Base-by-base conservation (phyloP, 1,140 invertebrate species). In the Tribolium madens region DNA sequence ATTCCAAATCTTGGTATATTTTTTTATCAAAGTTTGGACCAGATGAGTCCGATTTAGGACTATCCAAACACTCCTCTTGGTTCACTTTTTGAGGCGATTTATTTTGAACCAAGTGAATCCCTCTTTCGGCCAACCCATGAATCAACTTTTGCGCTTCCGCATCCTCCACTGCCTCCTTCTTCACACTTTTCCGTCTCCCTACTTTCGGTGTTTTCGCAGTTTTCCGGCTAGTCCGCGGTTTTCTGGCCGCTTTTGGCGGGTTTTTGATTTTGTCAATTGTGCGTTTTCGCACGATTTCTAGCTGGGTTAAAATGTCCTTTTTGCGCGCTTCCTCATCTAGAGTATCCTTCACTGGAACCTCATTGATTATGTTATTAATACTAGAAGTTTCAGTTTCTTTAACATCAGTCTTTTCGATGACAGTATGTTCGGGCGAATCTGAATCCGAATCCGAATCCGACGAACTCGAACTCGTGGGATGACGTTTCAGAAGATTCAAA, bases 401-500 rank as follows among this genome's bases (percentile, higher is more conserved):
- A 26, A 26, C 48, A 42, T 77, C 36, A 48, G 42, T 9, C 36
- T 53, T 46, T 68, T 75, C 72, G 12, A 50, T 21, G 36, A 73
- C 21, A 10, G 64, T 48, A 0, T 53, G 75, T 47, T 75, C 64
- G 14, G 77, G 79, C 12, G n/a, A 21, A 2, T 76, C 53, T 14
- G 47, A 76, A 36, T 75, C 53, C 13, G 15, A 50, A 50, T 50
- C 57, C 21, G 57, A 64, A n/a, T 64, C 57, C 7, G 13, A 17
- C 10, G 57, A 64, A 64, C 57, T 64, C 21, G 42, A 36, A 76
- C 21, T 42, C 78, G 70, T 33, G 26, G 14, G 9, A 42, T 10
- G 14, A 17, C 14, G 78, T 68, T 78, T 82, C 69, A 81, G 72
- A 42, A 80, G 78, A 57, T 75, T 82, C 46, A 84, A 81, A 77